Conservation (phyloP, 2,797 vertebrate genomes). For the Limosa lapponica region DNA sequence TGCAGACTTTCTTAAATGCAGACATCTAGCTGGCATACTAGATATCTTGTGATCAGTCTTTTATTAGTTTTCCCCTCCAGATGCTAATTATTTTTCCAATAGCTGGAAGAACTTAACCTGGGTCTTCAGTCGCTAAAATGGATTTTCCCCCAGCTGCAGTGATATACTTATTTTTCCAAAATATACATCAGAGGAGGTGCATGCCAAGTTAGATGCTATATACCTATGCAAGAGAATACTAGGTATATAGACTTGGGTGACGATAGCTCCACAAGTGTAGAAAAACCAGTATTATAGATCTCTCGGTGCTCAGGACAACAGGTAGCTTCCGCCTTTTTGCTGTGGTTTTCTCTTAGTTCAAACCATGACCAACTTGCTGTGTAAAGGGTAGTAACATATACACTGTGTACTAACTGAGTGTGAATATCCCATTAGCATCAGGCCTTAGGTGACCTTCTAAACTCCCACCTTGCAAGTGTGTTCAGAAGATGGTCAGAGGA, state of each 20-base stretch:
- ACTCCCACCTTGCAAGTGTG: neutral
- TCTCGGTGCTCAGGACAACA: neutral
- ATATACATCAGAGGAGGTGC: neutral
- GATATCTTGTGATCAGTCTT: neutral
- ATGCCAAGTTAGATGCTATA: neutral
- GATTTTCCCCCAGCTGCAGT: neutral
- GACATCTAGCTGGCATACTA: neutral
- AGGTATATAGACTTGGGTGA: neutral
- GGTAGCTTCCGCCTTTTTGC: neutral
- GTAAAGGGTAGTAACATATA: neutral
- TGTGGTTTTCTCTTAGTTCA: neutral
- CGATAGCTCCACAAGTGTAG: rapidly evolving
- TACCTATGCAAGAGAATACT: neutral
- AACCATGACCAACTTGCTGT: neutral
- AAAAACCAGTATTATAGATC: neutral
- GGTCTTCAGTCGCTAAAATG: neutral
- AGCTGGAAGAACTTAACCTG: neutral
- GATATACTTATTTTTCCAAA: neutral
- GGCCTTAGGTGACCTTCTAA: neutral
- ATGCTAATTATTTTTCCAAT: neutral
- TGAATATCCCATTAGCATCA: neutral
- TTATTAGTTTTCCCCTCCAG: neutral
- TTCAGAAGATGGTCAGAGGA: neutral
- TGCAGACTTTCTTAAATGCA: neutral
- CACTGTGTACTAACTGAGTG: neutral